A percentile compares a stretch with the other conserved stretches of the same genome.
phyloP scores from a whole-genome alignment of 2,888 invertebrate species.

The Sphecodes monilicornis region DNA sequence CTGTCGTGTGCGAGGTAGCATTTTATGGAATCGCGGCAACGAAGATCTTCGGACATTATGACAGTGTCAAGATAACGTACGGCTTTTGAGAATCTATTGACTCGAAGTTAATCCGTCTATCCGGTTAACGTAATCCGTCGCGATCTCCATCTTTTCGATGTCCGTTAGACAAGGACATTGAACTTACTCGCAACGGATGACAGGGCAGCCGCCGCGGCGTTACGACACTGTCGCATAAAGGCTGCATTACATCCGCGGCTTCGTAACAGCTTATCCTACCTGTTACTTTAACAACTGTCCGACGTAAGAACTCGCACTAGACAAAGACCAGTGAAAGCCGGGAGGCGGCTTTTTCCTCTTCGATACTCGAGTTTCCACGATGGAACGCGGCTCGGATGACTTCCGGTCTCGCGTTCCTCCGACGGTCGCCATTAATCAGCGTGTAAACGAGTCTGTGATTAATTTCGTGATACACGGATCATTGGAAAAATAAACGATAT shows the following conservation, averaged over 20 bases:
- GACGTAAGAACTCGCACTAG: constrained; percentile 27
- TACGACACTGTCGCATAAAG: constrained; percentile 42
- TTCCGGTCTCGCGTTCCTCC: background rate
- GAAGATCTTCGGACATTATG: background rate
- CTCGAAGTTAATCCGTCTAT: background rate
- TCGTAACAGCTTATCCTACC: constrained; percentile 42
- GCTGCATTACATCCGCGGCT: constrained; percentile 29
- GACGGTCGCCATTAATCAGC: background rate
- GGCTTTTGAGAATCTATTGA: background rate
- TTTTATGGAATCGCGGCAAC: background rate
- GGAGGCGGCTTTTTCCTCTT: constrained; percentile 22
- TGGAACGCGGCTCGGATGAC: background rate
- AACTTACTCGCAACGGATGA: constrained; percentile 20
- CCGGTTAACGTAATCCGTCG: background rate
- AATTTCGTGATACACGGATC: background rate
- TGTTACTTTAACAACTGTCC: constrained; percentile 20
- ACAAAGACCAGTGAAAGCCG: constrained; percentile 51
- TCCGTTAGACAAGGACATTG: constrained; percentile 10
- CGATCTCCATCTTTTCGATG: constrained; percentile 4
- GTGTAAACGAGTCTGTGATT: background rate
- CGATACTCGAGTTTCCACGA: constrained; percentile 34
- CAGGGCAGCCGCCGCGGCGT: constrained; percentile 12
- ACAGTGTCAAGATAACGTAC: constrained; percentile 3
- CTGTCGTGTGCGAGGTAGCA: background rate
- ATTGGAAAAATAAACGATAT: background rate